A percentile compares a stretch with the other conserved stretches of the same genome.
phyloP scores from a whole-genome alignment of 2,797 vertebrate genomes.

The Catostomus latipinnis region DNA sequence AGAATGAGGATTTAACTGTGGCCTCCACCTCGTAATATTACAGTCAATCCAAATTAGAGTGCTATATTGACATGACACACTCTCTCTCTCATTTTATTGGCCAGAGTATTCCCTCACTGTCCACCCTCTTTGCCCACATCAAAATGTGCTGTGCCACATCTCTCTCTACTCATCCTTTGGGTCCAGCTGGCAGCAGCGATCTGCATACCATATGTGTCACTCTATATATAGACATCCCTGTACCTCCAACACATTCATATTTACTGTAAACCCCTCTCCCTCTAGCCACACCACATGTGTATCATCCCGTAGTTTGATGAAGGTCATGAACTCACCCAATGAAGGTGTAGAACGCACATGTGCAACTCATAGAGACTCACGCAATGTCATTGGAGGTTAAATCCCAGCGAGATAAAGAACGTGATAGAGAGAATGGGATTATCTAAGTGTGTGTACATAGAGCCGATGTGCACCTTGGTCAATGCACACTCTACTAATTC shows the following conservation, averaged over 20 bases:
- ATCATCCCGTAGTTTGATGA: slow-evolving; percentile 16
- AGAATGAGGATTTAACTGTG: slow-evolving; percentile 35
- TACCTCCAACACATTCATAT: not conserved
- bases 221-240: slow-evolving; percentile 30
- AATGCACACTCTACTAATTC: not conserved
- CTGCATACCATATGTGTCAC: slow-evolving; percentile 38
- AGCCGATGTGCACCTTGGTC: not conserved
- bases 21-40: slow-evolving; percentile 41
- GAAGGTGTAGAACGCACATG: not conserved
- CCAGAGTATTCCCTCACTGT: slow-evolving; percentile 30
- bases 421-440: not conserved
- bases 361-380: not conserved
- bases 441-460: not conserved
- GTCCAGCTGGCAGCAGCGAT: slow-evolving; percentile 35
- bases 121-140: slow-evolving; percentile 41
- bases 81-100: not conserved
- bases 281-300: slow-evolving; percentile 9
- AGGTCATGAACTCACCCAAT: slow-evolving; percentile 23
- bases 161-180: slow-evolving; percentile 39
- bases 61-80: slow-evolving; percentile 23
- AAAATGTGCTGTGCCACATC: slow-evolving; percentile 25
- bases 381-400: not conserved
- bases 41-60: slow-evolving; percentile 37
- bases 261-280: slow-evolving; percentile 7
- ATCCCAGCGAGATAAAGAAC: not conserved